phyloP scores from a whole-genome alignment of 30 jellyfish, hydroid and myxozoan genomes.

The Catostylus mosaicus region DNA sequence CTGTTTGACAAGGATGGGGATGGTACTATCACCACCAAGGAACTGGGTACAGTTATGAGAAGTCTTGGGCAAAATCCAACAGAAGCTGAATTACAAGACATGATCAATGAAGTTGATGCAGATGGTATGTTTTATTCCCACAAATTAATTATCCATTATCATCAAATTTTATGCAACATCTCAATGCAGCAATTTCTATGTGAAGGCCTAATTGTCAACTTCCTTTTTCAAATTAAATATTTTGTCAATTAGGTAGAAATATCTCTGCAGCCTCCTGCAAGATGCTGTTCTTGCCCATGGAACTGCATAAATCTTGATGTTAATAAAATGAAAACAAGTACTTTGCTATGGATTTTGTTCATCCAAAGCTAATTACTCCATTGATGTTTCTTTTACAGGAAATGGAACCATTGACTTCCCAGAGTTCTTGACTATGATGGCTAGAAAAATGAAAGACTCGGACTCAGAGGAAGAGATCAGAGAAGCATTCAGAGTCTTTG shows the following conservation, averaged over 20 bases:
- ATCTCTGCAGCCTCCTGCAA: no score
- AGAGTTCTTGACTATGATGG: slow-evolving; percentile 83
- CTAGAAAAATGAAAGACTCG: slow-evolving; percentile 59
- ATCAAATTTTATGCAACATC: no score
- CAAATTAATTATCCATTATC: no score
- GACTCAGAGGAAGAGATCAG: slow-evolving; percentile 80
- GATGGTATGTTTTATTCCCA: slow-evolving; percentile 66
- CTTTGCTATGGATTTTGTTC: no score
- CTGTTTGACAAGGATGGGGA: slow-evolving; percentile 98
- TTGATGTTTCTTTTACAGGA: slow-evolving; percentile 17
- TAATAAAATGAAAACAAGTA: no score
- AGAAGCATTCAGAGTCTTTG: slow-evolving; percentile 82
- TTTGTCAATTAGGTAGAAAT: no score
- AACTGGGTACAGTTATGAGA: slow-evolving; percentile 97
- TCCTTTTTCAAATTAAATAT: no score
- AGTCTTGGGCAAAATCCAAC: slow-evolving; percentile 99
- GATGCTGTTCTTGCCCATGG: no score
- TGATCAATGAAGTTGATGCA: slow-evolving; percentile 99
- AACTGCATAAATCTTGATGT: no score
- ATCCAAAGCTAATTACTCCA: no score
- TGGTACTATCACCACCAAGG: slow-evolving; percentile 97
- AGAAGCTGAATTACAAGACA: slow-evolving; percentile 95
- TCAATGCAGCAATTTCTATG: no score
- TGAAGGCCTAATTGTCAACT: no score
- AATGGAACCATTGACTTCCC: slow-evolving; percentile 83